Evolutionary conservation across 2,113 vertebrate species (phyloP).

Genomic region (Heteronetta atricapilla): DNA sequence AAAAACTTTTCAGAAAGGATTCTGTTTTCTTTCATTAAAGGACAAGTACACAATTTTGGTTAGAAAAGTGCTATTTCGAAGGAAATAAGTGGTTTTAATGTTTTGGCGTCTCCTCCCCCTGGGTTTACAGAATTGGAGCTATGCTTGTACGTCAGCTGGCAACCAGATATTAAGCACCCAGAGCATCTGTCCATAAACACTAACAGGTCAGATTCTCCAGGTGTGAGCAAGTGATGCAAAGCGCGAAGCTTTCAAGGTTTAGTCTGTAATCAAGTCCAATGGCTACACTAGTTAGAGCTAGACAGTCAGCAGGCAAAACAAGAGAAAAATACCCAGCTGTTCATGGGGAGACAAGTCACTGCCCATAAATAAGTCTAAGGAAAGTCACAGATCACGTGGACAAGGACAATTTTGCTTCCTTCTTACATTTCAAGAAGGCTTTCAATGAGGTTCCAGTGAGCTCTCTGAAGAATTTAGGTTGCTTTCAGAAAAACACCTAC

Average conservation of each 20-base stretch:
- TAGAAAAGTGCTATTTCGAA: neutral
- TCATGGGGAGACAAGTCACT: neutral
- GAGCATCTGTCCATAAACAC: neutral
- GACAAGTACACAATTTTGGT: neutral
- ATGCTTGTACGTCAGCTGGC: neutral
- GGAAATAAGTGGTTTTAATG: neutral
- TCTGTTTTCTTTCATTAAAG: neutral
- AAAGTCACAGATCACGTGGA: neutral
- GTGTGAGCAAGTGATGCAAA: neutral
- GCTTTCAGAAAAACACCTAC: neutral
- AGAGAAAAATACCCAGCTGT: neutral
- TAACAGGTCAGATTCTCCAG: neutral
- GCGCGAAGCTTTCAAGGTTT: neutral
- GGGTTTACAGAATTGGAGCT: neutral
- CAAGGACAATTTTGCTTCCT: neutral
- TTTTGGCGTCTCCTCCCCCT: neutral
- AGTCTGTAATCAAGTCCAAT: neutral
- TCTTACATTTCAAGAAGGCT: neutral
- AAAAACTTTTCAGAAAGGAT: neutral
- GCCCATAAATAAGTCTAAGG: neutral
- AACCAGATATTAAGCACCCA: neutral
- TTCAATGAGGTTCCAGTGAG: neutral
- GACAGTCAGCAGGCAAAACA: neutral
- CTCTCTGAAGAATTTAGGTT: neutral
- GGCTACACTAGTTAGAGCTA: neutral